These are phyloP conservation scores for Eutrigla gurnardus DNA, from an alignment of 2,797 vertebrate species.

Conservation along the genomic window DNA sequence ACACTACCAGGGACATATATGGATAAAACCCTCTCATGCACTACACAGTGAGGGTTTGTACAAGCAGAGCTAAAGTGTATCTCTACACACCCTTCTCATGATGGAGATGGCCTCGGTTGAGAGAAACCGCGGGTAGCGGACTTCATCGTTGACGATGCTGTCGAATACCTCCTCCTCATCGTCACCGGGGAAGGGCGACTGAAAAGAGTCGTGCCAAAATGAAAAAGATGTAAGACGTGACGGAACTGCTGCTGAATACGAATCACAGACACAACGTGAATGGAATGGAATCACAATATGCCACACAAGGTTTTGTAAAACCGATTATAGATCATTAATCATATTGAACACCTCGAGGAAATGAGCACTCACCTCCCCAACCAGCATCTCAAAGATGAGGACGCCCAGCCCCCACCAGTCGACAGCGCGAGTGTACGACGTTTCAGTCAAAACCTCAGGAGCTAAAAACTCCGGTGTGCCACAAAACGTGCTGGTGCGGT, in stretches of 20 bases:
- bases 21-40: not conserved
- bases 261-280: not conserved
- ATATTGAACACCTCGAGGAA: not conserved
- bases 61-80: not conserved
- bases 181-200: conserved; percentile 99
- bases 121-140: conserved; percentile 96
- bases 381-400: conserved; percentile 99
- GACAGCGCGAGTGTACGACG: conserved; percentile 97
- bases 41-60: not conserved
- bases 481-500: conserved; percentile 98
- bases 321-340: not conserved
- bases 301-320: not conserved
- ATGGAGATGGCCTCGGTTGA: conserved; percentile 99
- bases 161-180: conserved; percentile 99
- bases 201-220: not conserved
- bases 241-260: not conserved
- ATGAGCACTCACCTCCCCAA: conserved; percentile 91
- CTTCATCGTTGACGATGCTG: conserved; percentile 99
- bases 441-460: conserved; percentile 98
- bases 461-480: conserved; percentile 98
- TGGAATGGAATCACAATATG: not conserved
- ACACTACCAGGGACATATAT: not conserved
- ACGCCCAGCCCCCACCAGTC: conserved; percentile 99
- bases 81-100: conserved; percentile 93
- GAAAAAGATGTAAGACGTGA: not conserved